Evolutionary conservation across 2,888 invertebrate genomes (phyloP).

Genomic region (Osmoderma eremita): DNA sequence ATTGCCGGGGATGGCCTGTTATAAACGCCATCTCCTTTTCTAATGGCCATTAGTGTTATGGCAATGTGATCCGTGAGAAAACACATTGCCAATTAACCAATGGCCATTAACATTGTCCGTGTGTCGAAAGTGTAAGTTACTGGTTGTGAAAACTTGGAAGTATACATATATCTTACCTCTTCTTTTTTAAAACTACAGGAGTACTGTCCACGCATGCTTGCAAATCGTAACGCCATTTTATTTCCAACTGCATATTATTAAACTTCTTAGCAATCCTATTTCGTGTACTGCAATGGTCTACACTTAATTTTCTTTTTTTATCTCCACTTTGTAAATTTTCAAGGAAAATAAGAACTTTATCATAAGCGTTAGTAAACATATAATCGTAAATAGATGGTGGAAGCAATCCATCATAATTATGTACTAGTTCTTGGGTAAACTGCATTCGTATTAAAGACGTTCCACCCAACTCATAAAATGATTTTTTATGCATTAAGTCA

Average conservation of each 20-base stretch:
- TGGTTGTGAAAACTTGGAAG: background rate
- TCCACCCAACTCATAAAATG: conserved; percentile 74
- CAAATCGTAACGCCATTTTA: conserved; percentile 70
- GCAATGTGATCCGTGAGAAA: too few relatives aligned
- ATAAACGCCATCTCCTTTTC: too few relatives aligned
- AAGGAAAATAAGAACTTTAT: conserved; percentile 56
- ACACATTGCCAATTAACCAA: too few relatives aligned
- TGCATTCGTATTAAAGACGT: conserved; percentile 76
- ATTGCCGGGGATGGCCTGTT: too few relatives aligned
- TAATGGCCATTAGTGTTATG: too few relatives aligned
- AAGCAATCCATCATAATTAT: conserved; percentile 57
- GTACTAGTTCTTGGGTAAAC: conserved; percentile 69
- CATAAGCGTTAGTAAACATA: conserved; percentile 66
- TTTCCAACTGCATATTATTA: conserved; percentile 1
- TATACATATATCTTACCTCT: conserved; percentile 34
- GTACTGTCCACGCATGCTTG: conserved; percentile 87
- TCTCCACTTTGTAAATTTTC: conserved; percentile 54
- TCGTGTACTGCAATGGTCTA: conserved; percentile 8
- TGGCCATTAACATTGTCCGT: too few relatives aligned
- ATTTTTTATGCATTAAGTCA: conserved; percentile 52
- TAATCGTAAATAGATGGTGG: conserved; percentile 66
- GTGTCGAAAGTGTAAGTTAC: background rate
- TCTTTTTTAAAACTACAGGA: conserved; percentile 67
- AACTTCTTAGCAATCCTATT: background rate
- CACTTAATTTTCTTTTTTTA: conserved; percentile 53